These are phyloP conservation scores for Erebia aethiops DNA, from an alignment of 2,888 invertebrate genomes.

Conservation along the genomic window DNA sequence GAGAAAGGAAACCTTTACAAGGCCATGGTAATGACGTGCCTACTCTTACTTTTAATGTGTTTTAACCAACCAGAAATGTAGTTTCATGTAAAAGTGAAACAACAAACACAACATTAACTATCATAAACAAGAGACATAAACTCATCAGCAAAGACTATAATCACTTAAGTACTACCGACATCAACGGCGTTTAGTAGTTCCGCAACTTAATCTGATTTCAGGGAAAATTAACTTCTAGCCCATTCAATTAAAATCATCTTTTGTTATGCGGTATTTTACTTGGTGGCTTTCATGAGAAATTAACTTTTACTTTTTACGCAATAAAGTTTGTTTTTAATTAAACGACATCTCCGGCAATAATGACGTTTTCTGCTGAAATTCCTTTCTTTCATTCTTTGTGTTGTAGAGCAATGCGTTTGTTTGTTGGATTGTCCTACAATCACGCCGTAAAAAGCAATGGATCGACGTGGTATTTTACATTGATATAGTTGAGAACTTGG, in stretches of 20 bases:
- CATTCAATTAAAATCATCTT: constrained; percentile 15
- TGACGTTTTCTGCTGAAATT: no score
- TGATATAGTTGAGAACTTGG: no score
- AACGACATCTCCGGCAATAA: neutral
- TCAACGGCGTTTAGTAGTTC: constrained; percentile 14
- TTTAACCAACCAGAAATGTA: neutral
- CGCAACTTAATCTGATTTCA: constrained; percentile 26
- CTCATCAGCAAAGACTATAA: neutral
- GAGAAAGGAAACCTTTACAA: no score
- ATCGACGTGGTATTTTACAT: no score
- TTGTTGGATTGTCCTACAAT: no score
- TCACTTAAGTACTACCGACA: neutral
- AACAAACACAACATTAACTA: neutral
- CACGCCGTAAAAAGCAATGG: no score
- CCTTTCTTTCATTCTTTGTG: no score
- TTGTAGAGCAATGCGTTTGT: no score
- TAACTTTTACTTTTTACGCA: constrained; percentile 9
- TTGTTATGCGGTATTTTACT: constrained; percentile 17
- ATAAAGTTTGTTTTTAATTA: neutral
- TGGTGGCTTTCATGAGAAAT: neutral
- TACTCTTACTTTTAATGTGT: no score
- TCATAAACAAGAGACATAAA: neutral
- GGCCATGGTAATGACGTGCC: no score
- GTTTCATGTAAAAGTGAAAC: neutral
- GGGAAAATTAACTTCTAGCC: constrained; percentile 19